Base-by-base conservation (phyloP, 2,113 vertebrate species). In the Odontesthes bonariensis region DNA sequence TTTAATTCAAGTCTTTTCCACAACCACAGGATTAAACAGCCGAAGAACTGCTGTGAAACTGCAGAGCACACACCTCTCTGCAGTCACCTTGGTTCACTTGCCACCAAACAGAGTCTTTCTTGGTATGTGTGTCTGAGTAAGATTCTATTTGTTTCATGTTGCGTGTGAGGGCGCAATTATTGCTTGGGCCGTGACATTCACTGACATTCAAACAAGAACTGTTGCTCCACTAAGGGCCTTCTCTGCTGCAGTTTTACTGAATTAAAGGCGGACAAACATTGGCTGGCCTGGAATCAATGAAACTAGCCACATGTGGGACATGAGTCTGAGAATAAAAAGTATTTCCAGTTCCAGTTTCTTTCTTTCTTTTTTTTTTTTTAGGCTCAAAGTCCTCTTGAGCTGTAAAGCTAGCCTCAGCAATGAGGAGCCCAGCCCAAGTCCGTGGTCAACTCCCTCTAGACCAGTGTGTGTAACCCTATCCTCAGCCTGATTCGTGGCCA, bases 391-490 rank as follows among this genome's bases (percentile, higher is more conserved):
- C 55, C 79, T 23, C 69, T 74, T 2, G 56, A 62, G 67, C 71
- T 63, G 84, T 74, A 69, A 76, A 87, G 75, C 73, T 66, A 65
- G 79, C 60, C 86, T 85, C 76, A 83, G 77, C 81, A 72, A 60
- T 23, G 82, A 77, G n/a, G 79, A 82, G 83, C 86, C 89, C 86
- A 85, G 80, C 86, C 89, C 82, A 76, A 79, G 70, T 68, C 82
- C 33, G 23, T 79, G 79, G 79, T 91, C 65, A 46, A 86, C 85
- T 92, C 85, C 83, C 78, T 83, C 61, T 40, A 83, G 85, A 82
- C 84, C 82, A 77, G 56, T 77, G 76, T 59, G 63, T 90, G 89
- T 91, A 93, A 93, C 84, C 82, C 88, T 82, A 91, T 87, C 81
- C 85, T 64, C 62, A 61, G 83, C 75, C 79, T 83, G 88, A 88